These are phyloP conservation scores for Xenopus tropicalis DNA, from an alignment of 2,113 vertebrate genomes.

Conservation along the genomic window UCB_Xtro_10.0 CM004447.2:124755501-124756000, in stretches of 20 bases:
- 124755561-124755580: too few relatives aligned
- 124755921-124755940: neutral
- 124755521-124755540: too few relatives aligned
- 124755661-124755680: too few relatives aligned
- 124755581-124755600: too few relatives aligned
- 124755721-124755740: too few relatives aligned
- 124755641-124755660: too few relatives aligned
- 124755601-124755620: too few relatives aligned
- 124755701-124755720: too few relatives aligned
- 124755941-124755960: neutral
- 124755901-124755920: slow-evolving; percentile 26
- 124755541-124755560: too few relatives aligned
- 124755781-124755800: neutral
- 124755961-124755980: neutral
- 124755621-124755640: too few relatives aligned
- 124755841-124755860: slow-evolving; percentile 96
- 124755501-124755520: too few relatives aligned
- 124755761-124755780: neutral
- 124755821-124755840: slow-evolving; percentile 90
- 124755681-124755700: too few relatives aligned
- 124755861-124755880: slow-evolving; percentile 95
- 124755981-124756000: neutral
- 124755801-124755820: slow-evolving; percentile 1
- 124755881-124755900: slow-evolving; percentile 71
- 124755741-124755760: neutral